Conservation (phyloP, 2,113 vertebrate species). For the Poeciliopsis turrubarensis region DNA sequence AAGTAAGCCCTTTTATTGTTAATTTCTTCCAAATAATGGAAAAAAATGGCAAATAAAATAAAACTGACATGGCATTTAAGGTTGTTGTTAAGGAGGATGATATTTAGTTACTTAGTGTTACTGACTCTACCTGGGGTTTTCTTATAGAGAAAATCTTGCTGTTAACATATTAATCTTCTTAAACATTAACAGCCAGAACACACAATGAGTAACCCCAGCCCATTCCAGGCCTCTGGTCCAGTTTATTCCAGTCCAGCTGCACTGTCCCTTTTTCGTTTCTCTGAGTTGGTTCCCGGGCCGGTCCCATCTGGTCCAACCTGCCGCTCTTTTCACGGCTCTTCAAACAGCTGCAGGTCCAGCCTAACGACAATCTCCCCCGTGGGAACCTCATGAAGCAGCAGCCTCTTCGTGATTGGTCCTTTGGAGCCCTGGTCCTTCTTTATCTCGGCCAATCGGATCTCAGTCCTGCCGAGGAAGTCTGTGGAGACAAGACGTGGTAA, state of each 20-base stretch:
- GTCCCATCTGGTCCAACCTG: background rate
- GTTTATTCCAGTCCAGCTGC: slow-evolving; percentile 13
- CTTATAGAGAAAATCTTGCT: no score
- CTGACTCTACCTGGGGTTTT: no score
- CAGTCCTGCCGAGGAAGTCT: slow-evolving; percentile 98
- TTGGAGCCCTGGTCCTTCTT: slow-evolving; percentile 99
- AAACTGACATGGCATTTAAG: no score
- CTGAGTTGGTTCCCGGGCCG: background rate
- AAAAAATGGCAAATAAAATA: background rate
- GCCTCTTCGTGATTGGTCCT: slow-evolving; percentile 95
- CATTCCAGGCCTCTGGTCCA: background rate
- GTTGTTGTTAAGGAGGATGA: background rate
- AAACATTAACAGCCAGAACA: background rate
- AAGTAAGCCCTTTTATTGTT: background rate
- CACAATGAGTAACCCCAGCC: background rate
- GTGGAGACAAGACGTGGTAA: background rate
- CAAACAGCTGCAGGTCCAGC: slow-evolving; percentile 95
- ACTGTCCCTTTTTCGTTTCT: slow-evolving; percentile 3
- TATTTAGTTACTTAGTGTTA: background rate
- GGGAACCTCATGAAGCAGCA: slow-evolving; percentile 97
- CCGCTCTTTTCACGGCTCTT: slow-evolving; percentile 84
- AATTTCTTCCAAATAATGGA: background rate
- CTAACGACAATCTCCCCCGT: slow-evolving; percentile 97
- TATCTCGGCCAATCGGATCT: slow-evolving; percentile 97
- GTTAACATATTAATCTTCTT: background rate